Conservation (phyloP, 2,113 vertebrate genomes). For the Dunckerocampus dactyliophorus region DNA sequence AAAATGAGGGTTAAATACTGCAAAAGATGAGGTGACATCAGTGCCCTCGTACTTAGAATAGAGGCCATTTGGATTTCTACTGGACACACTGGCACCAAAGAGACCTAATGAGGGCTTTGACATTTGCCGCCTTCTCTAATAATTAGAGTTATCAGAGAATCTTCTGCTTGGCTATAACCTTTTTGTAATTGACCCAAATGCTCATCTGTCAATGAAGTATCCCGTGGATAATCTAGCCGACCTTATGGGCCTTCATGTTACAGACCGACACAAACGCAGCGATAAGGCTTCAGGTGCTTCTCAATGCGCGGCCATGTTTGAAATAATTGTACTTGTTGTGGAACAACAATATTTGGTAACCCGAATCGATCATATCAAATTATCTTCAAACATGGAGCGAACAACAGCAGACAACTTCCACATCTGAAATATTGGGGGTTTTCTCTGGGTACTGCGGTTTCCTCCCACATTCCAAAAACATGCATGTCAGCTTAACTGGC, state of each 20-base stretch:
- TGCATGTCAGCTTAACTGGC: too few species aligned
- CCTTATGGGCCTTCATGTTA: conserved; percentile 13
- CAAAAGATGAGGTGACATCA: conserved; percentile 26
- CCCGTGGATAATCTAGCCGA: conserved; percentile 23
- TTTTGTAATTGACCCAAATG: conserved; percentile 43
- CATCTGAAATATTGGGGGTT: not conserved
- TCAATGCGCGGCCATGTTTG: too few species aligned
- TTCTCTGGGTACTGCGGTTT: too few species aligned
- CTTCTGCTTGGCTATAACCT: conserved; percentile 33
- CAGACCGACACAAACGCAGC: conserved; percentile 4
- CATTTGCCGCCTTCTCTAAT: conserved; percentile 53
- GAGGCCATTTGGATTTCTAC: conserved; percentile 40
- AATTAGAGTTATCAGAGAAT: conserved; percentile 44
- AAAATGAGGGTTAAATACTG: conserved; percentile 47
- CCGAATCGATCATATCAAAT: not conserved
- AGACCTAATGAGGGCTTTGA: conserved; percentile 53
- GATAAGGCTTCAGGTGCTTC: not conserved
- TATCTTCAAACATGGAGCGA: not conserved
- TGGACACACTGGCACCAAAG: conserved; percentile 48
- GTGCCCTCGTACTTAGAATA: conserved; percentile 11
- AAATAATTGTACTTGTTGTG: not conserved
- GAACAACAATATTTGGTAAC: not conserved
- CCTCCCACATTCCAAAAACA: too few species aligned
- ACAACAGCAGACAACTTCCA: not conserved
- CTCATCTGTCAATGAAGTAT: conserved; percentile 23